These are phyloP conservation scores for Cichlasoma orientale DNA, from an alignment of 2,797 vertebrate genomes.

Conservation along the genomic window DNA sequence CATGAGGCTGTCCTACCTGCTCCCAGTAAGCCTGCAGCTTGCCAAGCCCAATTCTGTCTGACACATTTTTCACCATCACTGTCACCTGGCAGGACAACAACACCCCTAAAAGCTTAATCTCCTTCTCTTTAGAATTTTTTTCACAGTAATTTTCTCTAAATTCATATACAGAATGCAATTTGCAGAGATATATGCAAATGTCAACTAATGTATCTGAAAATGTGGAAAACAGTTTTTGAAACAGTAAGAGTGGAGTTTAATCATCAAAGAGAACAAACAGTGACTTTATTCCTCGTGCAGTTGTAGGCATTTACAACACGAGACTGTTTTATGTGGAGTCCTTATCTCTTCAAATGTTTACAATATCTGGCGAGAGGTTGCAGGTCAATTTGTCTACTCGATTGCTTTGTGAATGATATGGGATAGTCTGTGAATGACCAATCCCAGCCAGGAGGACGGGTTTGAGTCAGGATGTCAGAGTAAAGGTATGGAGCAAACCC, in stretches of 20 bases:
- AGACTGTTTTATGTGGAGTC: not conserved
- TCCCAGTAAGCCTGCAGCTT: not conserved
- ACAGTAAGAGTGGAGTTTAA: not conserved
- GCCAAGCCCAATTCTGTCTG: not conserved
- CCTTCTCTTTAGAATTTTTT: not conserved
- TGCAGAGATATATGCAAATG: not conserved
- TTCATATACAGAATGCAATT: not conserved
- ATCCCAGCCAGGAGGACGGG: not conserved
- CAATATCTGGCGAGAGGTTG: not conserved
- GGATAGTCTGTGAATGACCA: not conserved
- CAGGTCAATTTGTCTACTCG: not conserved
- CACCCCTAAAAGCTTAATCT: too few species aligned
- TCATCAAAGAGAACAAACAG: not conserved
- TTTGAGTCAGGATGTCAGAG: not conserved
- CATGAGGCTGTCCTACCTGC: not conserved
- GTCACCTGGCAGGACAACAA: not conserved
- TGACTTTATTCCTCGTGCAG: rapidly evolving
- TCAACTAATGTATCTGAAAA: not conserved
- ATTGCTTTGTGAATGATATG: not conserved
- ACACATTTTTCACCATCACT: not conserved
- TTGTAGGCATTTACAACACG: not conserved
- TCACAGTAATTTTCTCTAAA: not conserved
- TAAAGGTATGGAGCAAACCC: not conserved
- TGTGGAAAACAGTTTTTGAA: not conserved
- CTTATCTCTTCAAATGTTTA: not conserved